A percentile compares a stretch with the other conserved stretches of the same genome.
phyloP scores from a whole-genome alignment of 1,140 invertebrate species.

The Chymomyza costata region DNA sequence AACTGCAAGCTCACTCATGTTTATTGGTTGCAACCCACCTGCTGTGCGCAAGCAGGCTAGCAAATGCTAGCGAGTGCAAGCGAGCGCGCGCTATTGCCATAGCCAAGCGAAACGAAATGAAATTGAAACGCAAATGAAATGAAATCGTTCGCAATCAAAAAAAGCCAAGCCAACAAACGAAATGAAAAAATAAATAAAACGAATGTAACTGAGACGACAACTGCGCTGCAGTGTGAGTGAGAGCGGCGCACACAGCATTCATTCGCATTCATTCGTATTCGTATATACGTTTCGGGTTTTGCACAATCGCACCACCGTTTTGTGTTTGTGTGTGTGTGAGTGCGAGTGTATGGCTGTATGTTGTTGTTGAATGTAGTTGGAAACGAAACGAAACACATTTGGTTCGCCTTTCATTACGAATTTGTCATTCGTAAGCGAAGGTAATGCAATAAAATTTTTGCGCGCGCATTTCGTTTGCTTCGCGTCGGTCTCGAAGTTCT shows the following conservation, averaged over 20 bases:
- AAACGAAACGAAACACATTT: slow-evolving; percentile 70
- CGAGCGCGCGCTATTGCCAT: slow-evolving; percentile 1
- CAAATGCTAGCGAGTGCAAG: slow-evolving; percentile 26
- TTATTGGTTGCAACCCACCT: slow-evolving; percentile 74
- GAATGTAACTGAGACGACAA: slow-evolving; percentile 37
- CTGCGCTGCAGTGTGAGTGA: slow-evolving; percentile 18
- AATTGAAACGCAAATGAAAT: slow-evolving; percentile 70
- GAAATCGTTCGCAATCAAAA: slow-evolving; percentile 44
- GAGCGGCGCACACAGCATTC: slow-evolving; percentile 43
- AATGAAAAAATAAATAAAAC: slow-evolving; percentile 73
- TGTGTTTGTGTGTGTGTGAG: no score
- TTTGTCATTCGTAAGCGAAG: slow-evolving; percentile 75
- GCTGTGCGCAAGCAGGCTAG: slow-evolving; percentile 23
- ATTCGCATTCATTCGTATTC: slow-evolving; percentile 40
- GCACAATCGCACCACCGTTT: slow-evolving; percentile 71
- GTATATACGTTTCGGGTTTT: slow-evolving; percentile 67
- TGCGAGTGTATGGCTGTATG: slow-evolving; percentile 7
- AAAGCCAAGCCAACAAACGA: slow-evolving; percentile 58
- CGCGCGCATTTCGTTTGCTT: slow-evolving; percentile 61
- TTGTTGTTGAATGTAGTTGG: slow-evolving; percentile 31
- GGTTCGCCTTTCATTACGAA: slow-evolving; percentile 74
- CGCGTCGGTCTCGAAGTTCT: slow-evolving; percentile 32
- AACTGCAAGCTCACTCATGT: slow-evolving; percentile 59
- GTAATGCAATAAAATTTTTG: slow-evolving; percentile 75
- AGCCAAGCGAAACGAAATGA: slow-evolving; percentile 65